A percentile compares a stretch with the other conserved stretches of the same genome.
Evolutionary conservation across 2,888 invertebrate species (phyloP).

Genomic region (Eristalis tenax): DNA sequence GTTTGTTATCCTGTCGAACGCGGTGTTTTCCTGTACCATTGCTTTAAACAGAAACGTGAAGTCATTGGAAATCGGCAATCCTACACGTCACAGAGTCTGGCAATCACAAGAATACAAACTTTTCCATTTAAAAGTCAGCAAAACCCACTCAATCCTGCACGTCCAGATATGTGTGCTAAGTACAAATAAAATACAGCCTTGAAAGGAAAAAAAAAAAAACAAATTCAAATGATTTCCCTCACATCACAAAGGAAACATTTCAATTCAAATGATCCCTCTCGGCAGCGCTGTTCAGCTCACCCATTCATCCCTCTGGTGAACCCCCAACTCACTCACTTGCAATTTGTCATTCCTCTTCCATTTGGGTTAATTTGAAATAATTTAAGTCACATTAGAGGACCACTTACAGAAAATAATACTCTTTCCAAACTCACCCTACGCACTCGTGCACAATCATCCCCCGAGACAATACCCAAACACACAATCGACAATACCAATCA

Average conservation of each 20-base stretch:
- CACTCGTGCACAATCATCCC: constrained; percentile 60
- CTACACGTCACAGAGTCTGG: neutral
- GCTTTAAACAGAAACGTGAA: no score
- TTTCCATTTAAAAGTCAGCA: neutral
- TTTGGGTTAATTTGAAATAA: constrained; percentile 72
- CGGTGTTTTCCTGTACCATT: no score
- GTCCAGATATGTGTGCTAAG: neutral
- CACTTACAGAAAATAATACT: constrained; percentile 68
- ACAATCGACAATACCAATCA: constrained; percentile 71
- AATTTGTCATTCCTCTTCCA: constrained; percentile 64
- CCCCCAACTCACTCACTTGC: neutral
- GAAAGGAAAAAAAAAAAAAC: neutral
- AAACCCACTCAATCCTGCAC: neutral
- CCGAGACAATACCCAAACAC: constrained; percentile 57
- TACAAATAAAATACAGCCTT: neutral
- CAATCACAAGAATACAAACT: neutral
- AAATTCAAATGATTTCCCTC: neutral
- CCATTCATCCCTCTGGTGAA: neutral
- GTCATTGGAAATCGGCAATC: no score
- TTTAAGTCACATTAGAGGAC: constrained; percentile 71
- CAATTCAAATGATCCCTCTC: neutral
- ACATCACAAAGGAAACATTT: neutral
- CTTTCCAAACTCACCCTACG: constrained; percentile 55
- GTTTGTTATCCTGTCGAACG: neutral
- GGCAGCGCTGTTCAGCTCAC: neutral